Percentiles rank a stretch among this genome's conserved stretches.
Conservation (phyloP, 1,140 invertebrate genomes). For the Plectrocnemia conspersa region DNA sequence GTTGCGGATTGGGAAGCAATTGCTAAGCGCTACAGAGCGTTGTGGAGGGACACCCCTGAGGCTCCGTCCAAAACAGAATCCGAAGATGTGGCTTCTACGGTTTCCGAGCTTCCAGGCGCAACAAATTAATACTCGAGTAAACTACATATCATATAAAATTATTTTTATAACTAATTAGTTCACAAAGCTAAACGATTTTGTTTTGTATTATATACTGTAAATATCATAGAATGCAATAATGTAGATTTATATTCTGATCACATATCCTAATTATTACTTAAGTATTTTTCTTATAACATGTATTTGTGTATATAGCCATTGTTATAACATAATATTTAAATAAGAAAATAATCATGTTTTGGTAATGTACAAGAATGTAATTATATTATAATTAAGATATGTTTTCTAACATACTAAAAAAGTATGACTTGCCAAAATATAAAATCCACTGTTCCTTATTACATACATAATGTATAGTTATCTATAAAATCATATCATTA, state of each 20-base stretch:
- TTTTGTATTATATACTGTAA: too few relatives aligned
- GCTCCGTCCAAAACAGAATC: conserved; percentile 51
- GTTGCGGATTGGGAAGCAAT: conserved; percentile 89
- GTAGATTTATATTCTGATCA: too few relatives aligned
- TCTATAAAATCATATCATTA: too few relatives aligned
- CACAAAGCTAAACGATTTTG: background rate
- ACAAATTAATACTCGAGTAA: conserved; percentile 37
- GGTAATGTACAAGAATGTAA: too few relatives aligned
- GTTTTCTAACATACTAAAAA: conserved; percentile 15
- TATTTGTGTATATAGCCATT: conserved; percentile 7
- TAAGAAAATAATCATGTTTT: too few relatives aligned
- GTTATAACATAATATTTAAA: conserved; percentile 9
- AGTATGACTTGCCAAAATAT: conserved; percentile 26
- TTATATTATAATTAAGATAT: too few relatives aligned
- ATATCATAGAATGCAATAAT: too few relatives aligned
- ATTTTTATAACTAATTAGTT: too few relatives aligned
- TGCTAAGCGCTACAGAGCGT: conserved; percentile 79
- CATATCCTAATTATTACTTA: too few relatives aligned
- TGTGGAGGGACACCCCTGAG: conserved; percentile 63
- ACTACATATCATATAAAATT: too few relatives aligned
- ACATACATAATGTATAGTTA: too few relatives aligned
- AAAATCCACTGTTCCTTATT: conserved; percentile 22
- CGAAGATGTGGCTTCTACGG: conserved; percentile 48
- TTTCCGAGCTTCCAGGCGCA: conserved; percentile 46
- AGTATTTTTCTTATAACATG: too few relatives aligned